Conservation (phyloP, 30 jellyfish, hydroid and myxozoan species). For the Turritopsis dohrnii region DNA sequence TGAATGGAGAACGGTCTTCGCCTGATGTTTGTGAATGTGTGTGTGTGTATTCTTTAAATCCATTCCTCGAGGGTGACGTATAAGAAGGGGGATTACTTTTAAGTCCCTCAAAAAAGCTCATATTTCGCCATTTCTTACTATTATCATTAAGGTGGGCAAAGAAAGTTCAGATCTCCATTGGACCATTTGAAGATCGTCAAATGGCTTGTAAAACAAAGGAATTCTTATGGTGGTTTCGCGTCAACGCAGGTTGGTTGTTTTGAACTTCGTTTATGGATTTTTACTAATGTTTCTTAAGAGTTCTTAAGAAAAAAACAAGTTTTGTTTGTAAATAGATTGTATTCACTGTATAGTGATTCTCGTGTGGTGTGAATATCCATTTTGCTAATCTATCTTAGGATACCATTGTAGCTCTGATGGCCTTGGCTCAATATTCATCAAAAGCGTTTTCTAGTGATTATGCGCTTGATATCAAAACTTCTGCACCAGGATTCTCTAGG, state of each 20-base stretch:
- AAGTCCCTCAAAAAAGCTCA: too few relatives aligned
- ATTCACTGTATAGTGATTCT: too few relatives aligned
- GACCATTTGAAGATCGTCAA: constrained; percentile 28
- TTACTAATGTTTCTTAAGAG: neutral
- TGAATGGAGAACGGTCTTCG: too few relatives aligned
- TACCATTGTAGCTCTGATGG: constrained; percentile 33
- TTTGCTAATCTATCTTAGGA: neutral
- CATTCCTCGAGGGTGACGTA: too few relatives aligned
- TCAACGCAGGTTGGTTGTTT: constrained; percentile 34
- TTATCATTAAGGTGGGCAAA: neutral
- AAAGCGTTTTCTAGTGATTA: neutral
- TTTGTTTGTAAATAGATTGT: neutral
- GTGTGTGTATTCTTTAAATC: too few relatives aligned
- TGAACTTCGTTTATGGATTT: neutral
- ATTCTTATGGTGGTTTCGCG: constrained; percentile 31
- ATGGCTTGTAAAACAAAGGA: constrained; percentile 36
- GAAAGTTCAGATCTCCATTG: neutral
- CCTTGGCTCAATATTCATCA: constrained; percentile 19
- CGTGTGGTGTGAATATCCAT: too few relatives aligned
- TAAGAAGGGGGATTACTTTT: too few relatives aligned
- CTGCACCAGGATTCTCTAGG: neutral
- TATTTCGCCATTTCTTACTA: too few relatives aligned
- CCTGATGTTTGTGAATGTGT: too few relatives aligned
- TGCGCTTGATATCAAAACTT: neutral
- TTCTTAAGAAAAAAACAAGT: neutral